Base-by-base conservation (phyloP, 2,797 vertebrate genomes). In the Chromis chromis region DNA sequence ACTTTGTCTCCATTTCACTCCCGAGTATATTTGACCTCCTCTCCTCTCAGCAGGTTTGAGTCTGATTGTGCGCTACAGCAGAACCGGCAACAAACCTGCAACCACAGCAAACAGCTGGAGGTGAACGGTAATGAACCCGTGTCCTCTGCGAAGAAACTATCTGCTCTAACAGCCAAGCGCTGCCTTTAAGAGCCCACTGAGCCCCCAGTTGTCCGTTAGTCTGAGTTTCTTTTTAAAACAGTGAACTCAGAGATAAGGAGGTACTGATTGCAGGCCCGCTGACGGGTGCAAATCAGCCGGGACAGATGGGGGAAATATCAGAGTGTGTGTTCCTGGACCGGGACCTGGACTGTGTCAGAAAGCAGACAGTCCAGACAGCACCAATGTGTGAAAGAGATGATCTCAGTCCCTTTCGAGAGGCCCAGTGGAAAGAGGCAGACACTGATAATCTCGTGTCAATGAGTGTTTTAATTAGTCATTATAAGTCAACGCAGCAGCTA, bases 331-430 rank as follows among this genome's bases (percentile, higher is more conserved):
- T 86, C 66, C 82, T 69, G 72, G 50, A 67, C 54, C 33, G 13
- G 83, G 76, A 82, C 71, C 91, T 94, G 92, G 73, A 74, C 67
- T 84, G 63, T 91, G 90, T 94, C 90, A 89, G 33, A 9, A 3
- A 53, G 60, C 79, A 57, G 85, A 79, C 86, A 65, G 75, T 82
- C n/a, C 78, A 81, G 83, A 85, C 88, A 88, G 81, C 85, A 85
- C 75, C 40, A 9, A 89, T 71, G 91, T 92, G 92, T 91, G 89
- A 93, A 89, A 76, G 39, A 74, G 71, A 78, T 91, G 87, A 91
- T 86, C 88, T 90, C 84, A 86, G 87, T 71, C 75, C 28, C 63
- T 50, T 68, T 55, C 40, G 50, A 49, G 64, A 78, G 67, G 55
- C 56, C 66, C 12, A 3, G 53, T 56, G 67, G 76, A 82, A 87